A percentile compares a stretch with the other conserved stretches of the same genome.
phyloP scores from a whole-genome alignment of 2,888 invertebrate genomes.

The Allophyes oxyacanthae region DNA sequence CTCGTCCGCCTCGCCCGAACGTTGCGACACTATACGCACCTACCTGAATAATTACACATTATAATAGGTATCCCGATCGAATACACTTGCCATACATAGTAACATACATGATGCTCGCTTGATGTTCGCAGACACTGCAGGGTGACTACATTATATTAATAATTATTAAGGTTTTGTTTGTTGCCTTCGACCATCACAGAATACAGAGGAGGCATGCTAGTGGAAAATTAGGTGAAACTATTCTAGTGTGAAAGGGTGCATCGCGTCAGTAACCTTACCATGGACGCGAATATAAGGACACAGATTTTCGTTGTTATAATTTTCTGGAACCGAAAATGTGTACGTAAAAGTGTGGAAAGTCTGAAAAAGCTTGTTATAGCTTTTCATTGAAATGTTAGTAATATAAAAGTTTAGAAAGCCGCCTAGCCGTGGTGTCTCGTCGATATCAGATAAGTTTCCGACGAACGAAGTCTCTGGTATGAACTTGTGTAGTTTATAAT shows the following conservation, averaged over 20 bases:
- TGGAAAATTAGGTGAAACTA: conserved; percentile 46
- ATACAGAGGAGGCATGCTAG: conserved; percentile 37
- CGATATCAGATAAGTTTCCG: conserved; percentile 21
- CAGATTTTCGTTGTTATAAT: conserved; percentile 12
- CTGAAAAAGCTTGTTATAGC: conserved; percentile 18
- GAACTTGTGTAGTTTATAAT: conserved; percentile 6
- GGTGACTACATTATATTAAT: conserved; percentile 37
- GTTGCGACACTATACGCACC: conserved; percentile 76
- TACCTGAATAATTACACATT: conserved; percentile 76
- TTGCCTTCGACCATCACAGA: conserved; percentile 29
- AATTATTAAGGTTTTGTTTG: conserved; percentile 31
- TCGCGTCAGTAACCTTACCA: conserved; percentile 20
- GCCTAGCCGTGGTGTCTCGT: conserved; percentile 14
- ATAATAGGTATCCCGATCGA: conserved; percentile 54
- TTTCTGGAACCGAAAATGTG: conserved; percentile 1
- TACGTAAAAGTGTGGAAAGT: conserved; percentile 4
- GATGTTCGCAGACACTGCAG: conserved; percentile 13
- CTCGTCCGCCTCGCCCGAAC: conserved; percentile 46
- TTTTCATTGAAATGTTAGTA: conserved; percentile 8
- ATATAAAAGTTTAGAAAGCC: conserved; percentile 17
- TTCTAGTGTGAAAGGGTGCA: conserved; percentile 46
- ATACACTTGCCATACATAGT: conserved; percentile 28
- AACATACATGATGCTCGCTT: conserved; percentile 10
- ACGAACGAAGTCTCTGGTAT: conserved; percentile 5
- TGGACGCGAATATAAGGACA: conserved; percentile 17